These are phyloP conservation scores for Sarcophaga bullata DNA, from an alignment of 1,140 invertebrate genomes.

Conservation along the genomic window DNA sequence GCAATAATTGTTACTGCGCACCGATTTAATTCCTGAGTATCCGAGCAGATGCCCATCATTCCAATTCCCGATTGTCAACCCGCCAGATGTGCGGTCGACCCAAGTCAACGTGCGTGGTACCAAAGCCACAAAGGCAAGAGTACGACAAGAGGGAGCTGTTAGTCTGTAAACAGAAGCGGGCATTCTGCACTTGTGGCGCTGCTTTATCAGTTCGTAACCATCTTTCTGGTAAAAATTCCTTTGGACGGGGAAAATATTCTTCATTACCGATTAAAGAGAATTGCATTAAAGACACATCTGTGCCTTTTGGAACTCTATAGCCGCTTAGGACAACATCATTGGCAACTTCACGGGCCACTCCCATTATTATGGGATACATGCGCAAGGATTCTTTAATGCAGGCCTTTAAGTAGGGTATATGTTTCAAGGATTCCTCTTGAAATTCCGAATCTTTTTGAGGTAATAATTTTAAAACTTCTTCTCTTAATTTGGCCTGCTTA, in stretches of 20 bases:
- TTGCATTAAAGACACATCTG: conserved; percentile 50
- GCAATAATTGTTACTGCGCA: too few species aligned
- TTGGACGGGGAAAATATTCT: conserved; percentile 67
- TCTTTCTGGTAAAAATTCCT: conserved; percentile 71
- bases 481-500: conserved; percentile 76
- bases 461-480: conserved; percentile 73
- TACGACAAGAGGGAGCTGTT: conserved; percentile 68
- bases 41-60: conserved; percentile 71
- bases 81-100: too few species aligned
- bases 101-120: conserved; percentile 69
- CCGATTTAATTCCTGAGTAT: too few species aligned
- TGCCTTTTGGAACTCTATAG: conserved; percentile 71
- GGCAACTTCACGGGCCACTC: conserved; percentile 65
- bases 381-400: conserved; percentile 74
- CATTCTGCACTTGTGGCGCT: conserved; percentile 51
- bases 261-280: conserved; percentile 63
- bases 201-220: conserved; percentile 65
- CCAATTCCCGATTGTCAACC: conserved; percentile 75
- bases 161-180: conserved; percentile 57
- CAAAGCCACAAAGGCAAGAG: conserved; percentile 72
- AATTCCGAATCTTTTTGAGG: conserved; percentile 67
- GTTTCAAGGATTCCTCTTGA: conserved; percentile 68
- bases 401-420: conserved; percentile 73
- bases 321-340: conserved; percentile 70
- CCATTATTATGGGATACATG: conserved; percentile 67